A percentile compares a stretch with the other conserved stretches of the same genome.
Conservation (phyloP, 1,140 invertebrate species). For the Lasioglossum baleicum region DNA sequence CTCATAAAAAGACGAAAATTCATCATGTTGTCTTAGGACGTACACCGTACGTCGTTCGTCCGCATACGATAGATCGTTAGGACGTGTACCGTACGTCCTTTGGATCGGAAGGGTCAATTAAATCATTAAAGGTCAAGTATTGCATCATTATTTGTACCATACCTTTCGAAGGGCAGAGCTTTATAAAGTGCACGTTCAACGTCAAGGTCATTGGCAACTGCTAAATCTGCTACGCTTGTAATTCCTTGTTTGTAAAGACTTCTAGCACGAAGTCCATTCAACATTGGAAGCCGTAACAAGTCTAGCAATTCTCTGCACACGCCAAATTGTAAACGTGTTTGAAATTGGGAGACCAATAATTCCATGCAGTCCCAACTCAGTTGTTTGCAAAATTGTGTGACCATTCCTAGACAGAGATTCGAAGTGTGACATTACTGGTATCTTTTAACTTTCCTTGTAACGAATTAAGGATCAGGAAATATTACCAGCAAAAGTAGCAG, state of each 20-base stretch:
- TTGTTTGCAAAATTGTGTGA: slow-evolving; percentile 94
- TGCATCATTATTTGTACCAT: slow-evolving; percentile 17
- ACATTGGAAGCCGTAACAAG: slow-evolving; percentile 90
- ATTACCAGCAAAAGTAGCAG: slow-evolving; percentile 96
- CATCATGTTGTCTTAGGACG: too few relatives aligned
- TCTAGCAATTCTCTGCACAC: slow-evolving; percentile 95
- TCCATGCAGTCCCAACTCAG: slow-evolving; percentile 96
- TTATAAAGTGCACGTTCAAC: slow-evolving; percentile 90
- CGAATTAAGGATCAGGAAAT: not conserved
- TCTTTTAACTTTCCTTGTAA: not conserved
- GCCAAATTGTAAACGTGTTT: slow-evolving; percentile 96
- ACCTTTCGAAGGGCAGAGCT: slow-evolving; percentile 90
- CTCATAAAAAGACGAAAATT: too few relatives aligned
- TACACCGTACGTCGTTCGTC: too few relatives aligned
- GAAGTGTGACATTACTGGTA: not conserved
- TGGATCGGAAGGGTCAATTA: too few relatives aligned
- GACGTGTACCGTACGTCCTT: too few relatives aligned
- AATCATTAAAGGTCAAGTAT: too few relatives aligned
- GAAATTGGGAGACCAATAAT: slow-evolving; percentile 94
- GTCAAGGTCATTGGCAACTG: slow-evolving; percentile 84
- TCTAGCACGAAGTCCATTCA: slow-evolving; percentile 93
- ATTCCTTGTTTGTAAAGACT: slow-evolving; percentile 92
- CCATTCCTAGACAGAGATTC: slow-evolving; percentile 85
- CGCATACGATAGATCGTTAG: too few relatives aligned
- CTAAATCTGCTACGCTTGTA: slow-evolving; percentile 88